Base-by-base conservation (phyloP, 1,140 invertebrate genomes). In the Protaetia brevitarsis region DNA sequence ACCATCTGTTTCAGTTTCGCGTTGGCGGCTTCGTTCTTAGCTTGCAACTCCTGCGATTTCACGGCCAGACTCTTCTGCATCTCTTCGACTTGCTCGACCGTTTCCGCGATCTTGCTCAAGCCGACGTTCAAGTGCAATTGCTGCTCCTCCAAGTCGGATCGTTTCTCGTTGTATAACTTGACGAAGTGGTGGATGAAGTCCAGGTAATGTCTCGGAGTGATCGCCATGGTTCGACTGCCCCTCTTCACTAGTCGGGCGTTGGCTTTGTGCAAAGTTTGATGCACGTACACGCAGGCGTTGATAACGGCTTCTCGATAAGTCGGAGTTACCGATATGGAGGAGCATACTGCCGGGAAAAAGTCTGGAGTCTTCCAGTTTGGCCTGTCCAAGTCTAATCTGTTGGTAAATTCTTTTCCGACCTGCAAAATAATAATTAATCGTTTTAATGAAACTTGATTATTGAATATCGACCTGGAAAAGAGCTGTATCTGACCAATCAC, bases 141-240 rank as follows among this genome's bases (percentile, higher is more conserved):
- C 77, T 99, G 97, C 76, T 99, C 98, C 79, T 99, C 97, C 30
- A 99, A 82, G 77, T 99, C 97, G 4, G 95, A 94, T 27, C 97
- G 88, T 80, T 99, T 99, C 79, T 99, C 97, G 73, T 95, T 92
- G 79, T 98, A 97, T 41, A 99, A 80, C 78, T 98, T 98, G 3
- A 97, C 97, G 84, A 98, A 99, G 80, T 99, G 98, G 81, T 98
- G 93, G 74, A 99, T 99, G 78, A 99, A 99, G 81, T 99, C 98
- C n/a, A 99, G 81, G 79, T 98, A 99, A 82, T 99, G 98, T 64
- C 95, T 84, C 1, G 98, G 97, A 3, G 97, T 99, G 21, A 99
- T 97, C 2, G 96, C 93, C 89, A 97, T 98, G 2, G 94, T 96
- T 69, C 95, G 86, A 58, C 94, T 92, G 19, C 96, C 96, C 37